Percentiles rank a stretch among this genome's conserved stretches.
Conservation (phyloP, 37 sponge, comb jelly and placozoan species). For the Amphimedon queenslandica region DNA sequence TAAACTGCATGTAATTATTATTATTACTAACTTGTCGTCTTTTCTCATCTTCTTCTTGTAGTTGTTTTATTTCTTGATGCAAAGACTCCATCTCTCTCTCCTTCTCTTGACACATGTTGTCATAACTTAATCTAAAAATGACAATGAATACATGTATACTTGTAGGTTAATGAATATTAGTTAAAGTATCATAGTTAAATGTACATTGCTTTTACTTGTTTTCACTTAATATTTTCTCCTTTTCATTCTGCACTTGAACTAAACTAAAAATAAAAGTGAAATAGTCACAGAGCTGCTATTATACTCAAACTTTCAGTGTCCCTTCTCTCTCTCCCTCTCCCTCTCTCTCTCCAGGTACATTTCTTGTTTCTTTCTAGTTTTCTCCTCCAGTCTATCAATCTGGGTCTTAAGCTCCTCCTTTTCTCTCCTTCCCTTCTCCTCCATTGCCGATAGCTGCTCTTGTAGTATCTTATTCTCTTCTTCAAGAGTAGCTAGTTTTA, state of each 20-base stretch:
- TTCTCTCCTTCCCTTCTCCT: conserved; percentile 21
- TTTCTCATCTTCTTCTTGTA: neutral
- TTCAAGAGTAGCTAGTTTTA: conserved; percentile 49
- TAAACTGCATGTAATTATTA: neutral
- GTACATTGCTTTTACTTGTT: too few relatives aligned
- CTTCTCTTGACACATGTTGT: neutral
- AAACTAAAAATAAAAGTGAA: conserved; percentile 23
- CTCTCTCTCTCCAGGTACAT: conserved; percentile 24
- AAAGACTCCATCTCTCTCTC: conserved; percentile 2
- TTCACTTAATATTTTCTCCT: conserved; percentile 49
- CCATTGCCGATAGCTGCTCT: conserved; percentile 12
- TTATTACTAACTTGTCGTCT: neutral
- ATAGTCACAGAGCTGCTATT: too few relatives aligned
- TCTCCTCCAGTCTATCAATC: conserved; percentile 50
- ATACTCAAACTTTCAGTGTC: neutral
- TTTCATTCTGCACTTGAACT: conserved; percentile 68
- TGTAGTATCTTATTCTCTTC: conserved; percentile 62
- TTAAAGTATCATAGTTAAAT: too few relatives aligned
- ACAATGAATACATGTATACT: too few relatives aligned
- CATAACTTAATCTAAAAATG: neutral
- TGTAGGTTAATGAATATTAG: too few relatives aligned
- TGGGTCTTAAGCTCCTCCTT: conserved; percentile 15
- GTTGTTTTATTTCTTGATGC: neutral
- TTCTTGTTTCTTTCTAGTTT: conserved; percentile 57
- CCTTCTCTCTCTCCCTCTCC: conserved; percentile 5